Conservation (phyloP, 2,113 vertebrate genomes). For the Bubo blakistoni region DNA sequence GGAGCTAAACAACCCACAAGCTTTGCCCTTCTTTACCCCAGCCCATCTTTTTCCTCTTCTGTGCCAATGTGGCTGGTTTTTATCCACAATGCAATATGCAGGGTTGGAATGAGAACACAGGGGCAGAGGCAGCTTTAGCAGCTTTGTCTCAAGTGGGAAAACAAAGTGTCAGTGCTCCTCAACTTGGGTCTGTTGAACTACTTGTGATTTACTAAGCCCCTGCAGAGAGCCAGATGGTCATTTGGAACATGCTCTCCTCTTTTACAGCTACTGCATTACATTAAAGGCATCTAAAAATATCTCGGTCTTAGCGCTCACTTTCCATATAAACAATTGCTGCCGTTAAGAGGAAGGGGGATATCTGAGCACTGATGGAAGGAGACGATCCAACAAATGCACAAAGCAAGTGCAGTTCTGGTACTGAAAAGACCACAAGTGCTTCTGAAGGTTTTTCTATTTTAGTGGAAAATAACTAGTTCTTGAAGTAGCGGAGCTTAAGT, state of each 20-base stretch:
- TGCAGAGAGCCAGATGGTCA: slow-evolving; percentile 46
- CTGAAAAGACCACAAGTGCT: background rate
- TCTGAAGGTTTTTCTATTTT: background rate
- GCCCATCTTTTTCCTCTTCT: background rate
- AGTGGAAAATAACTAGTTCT: background rate
- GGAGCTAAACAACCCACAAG: background rate
- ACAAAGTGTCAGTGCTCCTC: background rate
- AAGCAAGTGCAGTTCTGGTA: background rate
- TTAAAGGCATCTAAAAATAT: slow-evolving; percentile 33
- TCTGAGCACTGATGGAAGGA: background rate
- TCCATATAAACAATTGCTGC: background rate
- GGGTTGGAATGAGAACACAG: background rate
- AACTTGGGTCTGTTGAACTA: background rate
- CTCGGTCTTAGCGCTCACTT: background rate
- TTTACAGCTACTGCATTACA: slow-evolving; percentile 3
- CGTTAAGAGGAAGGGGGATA: background rate
- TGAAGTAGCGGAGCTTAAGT: background rate
- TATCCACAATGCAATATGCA: background rate
- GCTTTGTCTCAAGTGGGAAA: background rate
- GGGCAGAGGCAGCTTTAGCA: background rate
- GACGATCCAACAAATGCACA: background rate
- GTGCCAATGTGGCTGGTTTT: background rate
- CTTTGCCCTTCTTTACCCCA: background rate
- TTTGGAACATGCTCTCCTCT: background rate
- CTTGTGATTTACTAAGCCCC: background rate